Conservation (phyloP, 2,113 vertebrate species). For the Amazona guildingii region DNA sequence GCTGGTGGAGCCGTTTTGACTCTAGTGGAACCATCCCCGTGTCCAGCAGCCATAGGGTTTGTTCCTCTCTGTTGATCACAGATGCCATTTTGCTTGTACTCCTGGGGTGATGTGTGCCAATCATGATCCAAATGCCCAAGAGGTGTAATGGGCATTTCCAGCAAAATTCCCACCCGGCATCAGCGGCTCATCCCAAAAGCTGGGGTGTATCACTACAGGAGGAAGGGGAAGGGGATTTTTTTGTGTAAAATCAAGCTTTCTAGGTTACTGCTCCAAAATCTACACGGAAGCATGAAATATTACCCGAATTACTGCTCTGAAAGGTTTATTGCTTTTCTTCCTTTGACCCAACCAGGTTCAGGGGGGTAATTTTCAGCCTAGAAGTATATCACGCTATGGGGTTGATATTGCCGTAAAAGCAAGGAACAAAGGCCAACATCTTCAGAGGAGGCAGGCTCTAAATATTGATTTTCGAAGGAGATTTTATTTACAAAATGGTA, state of each 20-base stretch:
- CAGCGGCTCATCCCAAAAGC: background rate
- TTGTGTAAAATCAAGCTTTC: background rate
- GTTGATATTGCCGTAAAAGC: conserved; percentile 6
- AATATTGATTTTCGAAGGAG: conserved; percentile 60
- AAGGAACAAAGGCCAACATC: conserved; percentile 32
- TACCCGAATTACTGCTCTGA: background rate
- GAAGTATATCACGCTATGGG: conserved; percentile 11
- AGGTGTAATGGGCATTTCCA: background rate
- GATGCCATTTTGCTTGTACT: rapidly evolving
- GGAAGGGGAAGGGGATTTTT: background rate
- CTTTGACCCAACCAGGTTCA: background rate
- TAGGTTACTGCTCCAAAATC: background rate
- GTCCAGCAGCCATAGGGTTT: background rate
- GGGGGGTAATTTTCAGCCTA: conserved; percentile 10
- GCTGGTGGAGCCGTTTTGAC: background rate
- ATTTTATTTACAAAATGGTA: conserved; percentile 66
- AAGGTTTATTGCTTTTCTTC: conserved; percentile 27
- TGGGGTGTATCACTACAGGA: background rate
- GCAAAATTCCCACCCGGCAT: background rate
- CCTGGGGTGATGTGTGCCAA: background rate
- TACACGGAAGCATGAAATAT: background rate
- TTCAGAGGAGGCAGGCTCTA: conserved; percentile 12
- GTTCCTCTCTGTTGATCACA: background rate
- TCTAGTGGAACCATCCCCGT: background rate
- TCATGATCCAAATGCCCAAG: background rate